Evolutionary conservation across 1,140 invertebrate species (phyloP).

Genomic region (Drosophila sturtevanti): DNA sequence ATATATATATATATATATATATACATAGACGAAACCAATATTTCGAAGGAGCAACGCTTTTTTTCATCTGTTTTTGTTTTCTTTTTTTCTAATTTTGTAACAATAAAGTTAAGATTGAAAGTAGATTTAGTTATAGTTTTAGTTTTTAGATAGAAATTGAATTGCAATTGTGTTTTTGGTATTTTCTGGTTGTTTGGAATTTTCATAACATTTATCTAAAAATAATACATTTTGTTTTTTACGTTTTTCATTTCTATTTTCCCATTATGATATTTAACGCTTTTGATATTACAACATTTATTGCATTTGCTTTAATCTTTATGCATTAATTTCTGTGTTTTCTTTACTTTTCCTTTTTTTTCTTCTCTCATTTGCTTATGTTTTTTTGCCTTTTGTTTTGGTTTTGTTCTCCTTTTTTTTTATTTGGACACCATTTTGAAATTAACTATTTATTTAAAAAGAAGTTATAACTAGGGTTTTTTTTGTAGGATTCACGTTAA

Average conservation of each 20-base stretch:
- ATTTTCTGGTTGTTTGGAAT: neutral
- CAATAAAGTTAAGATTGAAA: slow-evolving; percentile 13
- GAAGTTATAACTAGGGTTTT: too few relatives aligned
- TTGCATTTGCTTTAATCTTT: slow-evolving; percentile 20
- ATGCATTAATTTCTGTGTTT: slow-evolving; percentile 13
- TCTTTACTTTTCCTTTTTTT: slow-evolving; percentile 17
- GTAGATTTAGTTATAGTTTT: slow-evolving; percentile 13
- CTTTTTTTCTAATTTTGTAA: slow-evolving; percentile 27
- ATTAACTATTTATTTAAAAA: slow-evolving; percentile 1
- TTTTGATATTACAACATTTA: slow-evolving; percentile 16
- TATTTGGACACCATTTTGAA: slow-evolving; percentile 34
- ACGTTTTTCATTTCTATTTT: neutral
- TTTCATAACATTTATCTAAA: slow-evolving; percentile 67
- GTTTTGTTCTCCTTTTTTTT: neutral
- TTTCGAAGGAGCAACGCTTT: slow-evolving; percentile 43
- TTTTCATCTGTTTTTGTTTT: neutral
- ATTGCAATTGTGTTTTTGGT: slow-evolving; percentile 17
- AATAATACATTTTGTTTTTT: slow-evolving; percentile 55
- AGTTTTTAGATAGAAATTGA: slow-evolving; percentile 7
- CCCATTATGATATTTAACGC: slow-evolving; percentile 27
- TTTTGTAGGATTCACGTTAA: too few relatives aligned
- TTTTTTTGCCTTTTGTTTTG: slow-evolving; percentile 19
- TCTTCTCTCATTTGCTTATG: neutral
- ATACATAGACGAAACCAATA: slow-evolving; percentile 59
- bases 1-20: neutral